Conservation (phyloP, 2,113 vertebrate genomes). For the Nycticryphes semicollaris region DNA sequence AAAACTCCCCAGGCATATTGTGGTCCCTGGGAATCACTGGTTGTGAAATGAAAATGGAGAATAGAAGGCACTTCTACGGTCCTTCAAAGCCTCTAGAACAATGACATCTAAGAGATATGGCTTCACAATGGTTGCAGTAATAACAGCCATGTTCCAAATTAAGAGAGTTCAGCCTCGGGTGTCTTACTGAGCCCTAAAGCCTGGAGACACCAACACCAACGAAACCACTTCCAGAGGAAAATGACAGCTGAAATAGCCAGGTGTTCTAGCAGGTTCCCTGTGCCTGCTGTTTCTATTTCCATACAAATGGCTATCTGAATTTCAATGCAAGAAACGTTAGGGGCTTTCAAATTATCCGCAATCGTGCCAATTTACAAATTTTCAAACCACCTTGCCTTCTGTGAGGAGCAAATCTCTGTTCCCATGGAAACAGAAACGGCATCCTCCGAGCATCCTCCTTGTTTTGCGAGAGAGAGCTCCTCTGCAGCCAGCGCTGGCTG, state of each 20-base stretch:
- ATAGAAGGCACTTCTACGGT: background rate
- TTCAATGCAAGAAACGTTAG: background rate
- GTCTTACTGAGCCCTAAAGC: background rate
- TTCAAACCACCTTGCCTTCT: background rate
- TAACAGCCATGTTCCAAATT: background rate
- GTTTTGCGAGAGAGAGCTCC: background rate
- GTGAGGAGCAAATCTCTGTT: background rate
- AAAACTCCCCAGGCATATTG: background rate
- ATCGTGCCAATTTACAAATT: background rate
- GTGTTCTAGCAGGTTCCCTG: background rate
- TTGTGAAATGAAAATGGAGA: background rate
- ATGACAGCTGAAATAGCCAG: fast-evolving
- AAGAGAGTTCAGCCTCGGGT: background rate
- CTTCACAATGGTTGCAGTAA: background rate
- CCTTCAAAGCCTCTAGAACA: background rate
- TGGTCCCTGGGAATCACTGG: background rate
- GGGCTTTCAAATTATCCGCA: background rate
- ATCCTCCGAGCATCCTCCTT: background rate
- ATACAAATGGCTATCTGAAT: fast-evolving
- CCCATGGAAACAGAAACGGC: background rate
- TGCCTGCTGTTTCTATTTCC: fast-evolving
- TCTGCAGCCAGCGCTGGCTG: background rate
- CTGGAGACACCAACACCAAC: background rate
- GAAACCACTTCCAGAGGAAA: background rate
- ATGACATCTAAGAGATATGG: fast-evolving